Conservation (phyloP, 2,113 vertebrate genomes). For the Rhineura floridana region DNA sequence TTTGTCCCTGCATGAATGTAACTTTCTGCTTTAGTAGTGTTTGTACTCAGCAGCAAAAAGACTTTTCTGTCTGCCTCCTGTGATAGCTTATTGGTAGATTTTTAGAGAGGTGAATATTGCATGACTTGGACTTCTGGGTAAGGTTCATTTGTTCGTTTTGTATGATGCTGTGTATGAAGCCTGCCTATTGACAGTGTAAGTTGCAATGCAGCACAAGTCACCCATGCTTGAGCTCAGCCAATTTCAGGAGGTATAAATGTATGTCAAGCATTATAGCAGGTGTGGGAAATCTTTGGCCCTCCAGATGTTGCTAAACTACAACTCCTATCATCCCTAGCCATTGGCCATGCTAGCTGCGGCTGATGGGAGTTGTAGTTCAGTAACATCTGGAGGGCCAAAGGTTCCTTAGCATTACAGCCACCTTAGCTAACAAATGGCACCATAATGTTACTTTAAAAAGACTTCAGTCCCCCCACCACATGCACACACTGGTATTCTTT, state of each 20-base stretch:
- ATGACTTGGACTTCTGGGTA: slow-evolving; percentile 16
- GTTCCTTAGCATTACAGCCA: neutral
- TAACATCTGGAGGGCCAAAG: too few relatives aligned
- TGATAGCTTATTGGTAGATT: neutral
- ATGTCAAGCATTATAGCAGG: too few relatives aligned
- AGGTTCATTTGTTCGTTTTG: neutral
- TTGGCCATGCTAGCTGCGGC: too few relatives aligned
- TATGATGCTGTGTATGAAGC: neutral
- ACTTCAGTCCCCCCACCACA: too few relatives aligned
- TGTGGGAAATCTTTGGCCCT: too few relatives aligned
- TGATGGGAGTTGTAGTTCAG: too few relatives aligned
- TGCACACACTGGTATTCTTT: neutral
- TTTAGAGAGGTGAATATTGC: slow-evolving; percentile 14
- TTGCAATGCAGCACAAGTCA: neutral
- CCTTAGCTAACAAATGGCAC: neutral
- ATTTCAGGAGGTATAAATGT: neutral
- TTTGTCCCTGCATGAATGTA: slow-evolving; percentile 70
- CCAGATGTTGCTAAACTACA: too few relatives aligned
- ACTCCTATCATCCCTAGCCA: too few relatives aligned
- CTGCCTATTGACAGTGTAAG: neutral
- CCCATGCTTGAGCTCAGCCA: neutral
- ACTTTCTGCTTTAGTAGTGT: slow-evolving; percentile 19
- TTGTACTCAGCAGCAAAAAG: slow-evolving; percentile 7
- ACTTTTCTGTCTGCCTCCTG: neutral
- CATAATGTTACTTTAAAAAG: neutral